Evolutionary conservation across 2,113 vertebrate species (phyloP).

Genomic region (Cichladusa arquata): DNA sequence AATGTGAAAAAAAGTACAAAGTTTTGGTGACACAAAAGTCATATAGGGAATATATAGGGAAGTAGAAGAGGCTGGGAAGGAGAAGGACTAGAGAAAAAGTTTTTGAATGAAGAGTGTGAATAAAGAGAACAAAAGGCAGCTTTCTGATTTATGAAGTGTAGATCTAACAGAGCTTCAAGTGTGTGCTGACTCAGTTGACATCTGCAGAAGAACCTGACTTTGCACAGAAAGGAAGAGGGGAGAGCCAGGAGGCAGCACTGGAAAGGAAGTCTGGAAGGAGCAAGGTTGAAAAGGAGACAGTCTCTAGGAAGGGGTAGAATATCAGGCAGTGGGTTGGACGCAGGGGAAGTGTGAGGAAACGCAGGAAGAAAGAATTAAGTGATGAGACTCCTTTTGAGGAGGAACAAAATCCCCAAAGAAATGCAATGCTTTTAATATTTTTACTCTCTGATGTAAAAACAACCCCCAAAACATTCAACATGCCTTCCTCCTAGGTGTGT

Average conservation of each 20-base stretch:
- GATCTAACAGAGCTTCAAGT: background rate
- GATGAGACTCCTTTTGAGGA: background rate
- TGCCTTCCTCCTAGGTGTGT: constrained; percentile 9
- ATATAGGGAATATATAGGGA: background rate
- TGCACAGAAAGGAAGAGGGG: background rate
- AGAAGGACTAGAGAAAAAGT: background rate
- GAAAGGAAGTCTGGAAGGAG: background rate
- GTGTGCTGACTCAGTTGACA: background rate
- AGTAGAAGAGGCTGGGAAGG: background rate
- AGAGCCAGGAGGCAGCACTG: background rate
- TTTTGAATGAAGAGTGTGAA: background rate
- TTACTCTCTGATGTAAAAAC: constrained; percentile 21
- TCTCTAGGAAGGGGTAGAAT: background rate
- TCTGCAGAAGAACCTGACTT: background rate
- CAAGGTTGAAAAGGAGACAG: background rate
- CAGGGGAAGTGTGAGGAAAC: background rate
- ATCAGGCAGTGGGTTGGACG: background rate
- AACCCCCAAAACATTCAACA: constrained; percentile 4
- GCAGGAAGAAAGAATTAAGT: background rate
- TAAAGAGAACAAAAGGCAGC: background rate
- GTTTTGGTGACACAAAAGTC: background rate
- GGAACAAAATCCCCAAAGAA: constrained; percentile 1
- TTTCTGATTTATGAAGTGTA: background rate
- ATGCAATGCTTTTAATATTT: background rate
- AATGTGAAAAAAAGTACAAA: background rate